phyloP scores from a whole-genome alignment of 2,888 invertebrate species.

The Chloroclystis v-ata region DNA sequence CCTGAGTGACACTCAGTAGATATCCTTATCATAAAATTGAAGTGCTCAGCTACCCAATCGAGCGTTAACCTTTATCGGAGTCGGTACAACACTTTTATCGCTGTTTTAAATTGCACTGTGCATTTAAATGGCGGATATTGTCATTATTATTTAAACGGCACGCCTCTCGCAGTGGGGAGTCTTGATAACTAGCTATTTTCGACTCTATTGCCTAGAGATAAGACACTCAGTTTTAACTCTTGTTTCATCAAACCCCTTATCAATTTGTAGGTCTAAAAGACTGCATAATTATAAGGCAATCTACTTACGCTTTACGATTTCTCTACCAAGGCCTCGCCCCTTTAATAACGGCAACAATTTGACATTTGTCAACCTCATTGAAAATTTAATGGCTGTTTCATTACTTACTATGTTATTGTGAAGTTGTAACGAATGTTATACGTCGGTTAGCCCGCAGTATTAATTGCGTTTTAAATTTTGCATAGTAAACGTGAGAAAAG shows the following conservation, averaged over 20 bases:
- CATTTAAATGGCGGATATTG: constrained; percentile 58
- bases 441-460: constrained; percentile 3
- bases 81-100: constrained; percentile 34
- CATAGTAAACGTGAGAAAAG: constrained; percentile 16
- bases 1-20: neutral
- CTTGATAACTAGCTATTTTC: constrained; percentile 14
- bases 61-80: constrained; percentile 40
- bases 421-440: neutral
- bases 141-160: constrained; percentile 48
- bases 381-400: neutral
- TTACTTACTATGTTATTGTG: neutral
- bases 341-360: neutral
- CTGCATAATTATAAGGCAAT: neutral
- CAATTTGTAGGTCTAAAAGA: constrained; percentile 11
- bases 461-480: constrained; percentile 3
- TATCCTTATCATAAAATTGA: constrained; percentile 19
- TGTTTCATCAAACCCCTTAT: constrained; percentile 14
- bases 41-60: constrained; percentile 36
- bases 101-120: constrained; percentile 43
- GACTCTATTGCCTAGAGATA: constrained; percentile 18
- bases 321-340: neutral
- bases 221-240: constrained; percentile 6
- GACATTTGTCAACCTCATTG: constrained; percentile 1
- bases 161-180: constrained; percentile 39
- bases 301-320: neutral